Percentiles rank a stretch among this genome's conserved stretches.
phyloP scores from a whole-genome alignment of 2,888 invertebrate species.

The Zygogramma bicolorata region DNA sequence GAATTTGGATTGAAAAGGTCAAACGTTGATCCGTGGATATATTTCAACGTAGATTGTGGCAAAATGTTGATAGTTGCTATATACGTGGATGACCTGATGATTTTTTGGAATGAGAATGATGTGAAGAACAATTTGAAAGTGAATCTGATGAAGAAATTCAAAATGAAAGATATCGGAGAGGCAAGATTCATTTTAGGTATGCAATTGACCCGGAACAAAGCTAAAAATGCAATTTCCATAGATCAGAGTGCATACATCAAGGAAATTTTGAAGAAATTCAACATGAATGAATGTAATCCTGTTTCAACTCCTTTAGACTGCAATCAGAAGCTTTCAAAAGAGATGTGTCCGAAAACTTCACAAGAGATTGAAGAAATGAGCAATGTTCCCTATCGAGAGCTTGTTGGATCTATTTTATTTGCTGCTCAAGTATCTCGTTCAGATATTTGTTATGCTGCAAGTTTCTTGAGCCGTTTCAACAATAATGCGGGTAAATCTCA shows the following conservation, averaged over 20 bases:
- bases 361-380: constrained; percentile 15
- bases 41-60: neutral
- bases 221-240: no score
- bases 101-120: neutral
- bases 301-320: neutral
- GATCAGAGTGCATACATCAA: neutral
- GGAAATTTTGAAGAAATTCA: neutral
- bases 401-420: constrained; percentile 5
- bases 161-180: no score
- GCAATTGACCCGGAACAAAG: neutral
- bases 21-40: neutral
- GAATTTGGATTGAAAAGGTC: no score
- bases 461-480: neutral
- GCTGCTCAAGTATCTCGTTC: neutral
- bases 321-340: neutral
- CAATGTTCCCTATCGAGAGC: constrained; percentile 12
- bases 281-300: no score
- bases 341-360: neutral
- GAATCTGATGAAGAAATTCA: no score
- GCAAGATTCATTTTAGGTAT: neutral
- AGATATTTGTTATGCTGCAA: constrained; percentile 17
- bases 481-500: constrained; percentile 18
- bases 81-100: neutral
- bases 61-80: neutral
- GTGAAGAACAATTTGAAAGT: neutral